Evolutionary conservation across 1,140 invertebrate genomes (phyloP), one percentile per base, ranked within the genome.

Genomic region (Hyphantria cunea): DNA sequence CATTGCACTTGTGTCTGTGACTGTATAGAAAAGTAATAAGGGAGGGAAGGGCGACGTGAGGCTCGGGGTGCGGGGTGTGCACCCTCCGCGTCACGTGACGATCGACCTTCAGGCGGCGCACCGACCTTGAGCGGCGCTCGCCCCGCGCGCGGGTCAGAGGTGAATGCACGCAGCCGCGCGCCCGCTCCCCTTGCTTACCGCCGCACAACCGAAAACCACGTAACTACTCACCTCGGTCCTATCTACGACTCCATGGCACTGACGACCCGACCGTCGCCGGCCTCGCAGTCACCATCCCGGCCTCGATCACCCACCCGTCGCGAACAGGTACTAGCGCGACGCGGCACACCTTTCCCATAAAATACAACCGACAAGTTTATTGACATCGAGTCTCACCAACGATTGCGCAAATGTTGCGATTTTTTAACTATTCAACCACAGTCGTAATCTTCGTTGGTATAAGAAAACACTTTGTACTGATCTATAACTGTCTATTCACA

Each of bases 331-430:
- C 80, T 68, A 61, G 54, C 75, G 71, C 81, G 79, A 86, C 82
- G 86, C 87, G 86, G 80, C 86, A 87, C 86, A 90, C 86, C 86
- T 89, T 89, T 89, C 87, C 84, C 86, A 87, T 87, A 86, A 89
- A 90, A 87, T 87, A 87, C 84, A 84, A 84, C 79, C 83, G 82
- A 84, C 82, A 86, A 90, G 87, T 90, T 88, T 90, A 90, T 90
- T 88, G 87, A 90, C 87, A 88, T 90, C 87, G 71, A 87, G 78
- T 82, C 83, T 78, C 75, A 80, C 72, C 64, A 82, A 80, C 79
- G 70, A 85, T 86, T 89, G 84, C 79, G 82, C 80, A 85, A 89
- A 86, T 80, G 68, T 77, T 67, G 58, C 64, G 66, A 72, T 71
- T 67, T 78, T 74, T 68, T 65, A 64, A 68, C 55, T 62, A 65